Percentiles rank a stretch among this genome's conserved stretches.
Conservation (phyloP, 2,797 vertebrate genomes). For the Chanos chanos region DNA sequence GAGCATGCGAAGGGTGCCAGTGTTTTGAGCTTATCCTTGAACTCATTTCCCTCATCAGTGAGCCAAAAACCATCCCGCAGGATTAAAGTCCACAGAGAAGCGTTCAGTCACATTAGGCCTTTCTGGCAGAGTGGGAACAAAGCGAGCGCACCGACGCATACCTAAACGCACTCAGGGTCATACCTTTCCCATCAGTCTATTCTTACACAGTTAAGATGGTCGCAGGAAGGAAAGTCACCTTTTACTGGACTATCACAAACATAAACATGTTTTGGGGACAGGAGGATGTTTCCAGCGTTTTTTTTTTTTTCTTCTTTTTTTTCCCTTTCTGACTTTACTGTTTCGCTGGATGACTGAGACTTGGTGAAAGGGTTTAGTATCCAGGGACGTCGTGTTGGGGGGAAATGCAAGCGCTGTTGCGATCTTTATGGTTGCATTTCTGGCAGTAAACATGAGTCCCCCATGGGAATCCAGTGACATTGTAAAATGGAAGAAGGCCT, state of each 20-base stretch:
- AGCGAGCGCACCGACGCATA: conserved; percentile 52
- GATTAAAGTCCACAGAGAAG: conserved; percentile 54
- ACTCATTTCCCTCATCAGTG: conserved; percentile 49
- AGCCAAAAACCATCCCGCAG: conserved; percentile 55
- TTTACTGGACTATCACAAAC: background rate
- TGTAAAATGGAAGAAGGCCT: conserved; percentile 51
- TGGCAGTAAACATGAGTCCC: conserved; percentile 52
- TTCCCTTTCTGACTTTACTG: too few species aligned
- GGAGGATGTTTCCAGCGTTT: too few species aligned
- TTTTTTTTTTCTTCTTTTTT: too few species aligned
- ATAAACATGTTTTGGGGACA: background rate
- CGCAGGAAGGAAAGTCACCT: conserved; percentile 42
- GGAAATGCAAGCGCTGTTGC: conserved; percentile 17
- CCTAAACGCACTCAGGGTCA: conserved; percentile 59
- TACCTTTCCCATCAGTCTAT: conserved; percentile 63
- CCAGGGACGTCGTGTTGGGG: conserved; percentile 29
- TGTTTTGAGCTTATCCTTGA: conserved; percentile 47
- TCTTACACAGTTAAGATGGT: conserved; percentile 43
- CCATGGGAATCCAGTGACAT: conserved; percentile 48
- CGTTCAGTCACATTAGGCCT: conserved; percentile 59
- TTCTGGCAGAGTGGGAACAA: conserved; percentile 60
- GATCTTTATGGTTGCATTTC: conserved; percentile 46
- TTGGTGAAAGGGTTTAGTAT: background rate
- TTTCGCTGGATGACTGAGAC: background rate
- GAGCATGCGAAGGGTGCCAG: conserved; percentile 19